Evolutionary conservation across 2,797 vertebrate genomes (phyloP).

Genomic region (Melanotaenia parkinsoni): DNA sequence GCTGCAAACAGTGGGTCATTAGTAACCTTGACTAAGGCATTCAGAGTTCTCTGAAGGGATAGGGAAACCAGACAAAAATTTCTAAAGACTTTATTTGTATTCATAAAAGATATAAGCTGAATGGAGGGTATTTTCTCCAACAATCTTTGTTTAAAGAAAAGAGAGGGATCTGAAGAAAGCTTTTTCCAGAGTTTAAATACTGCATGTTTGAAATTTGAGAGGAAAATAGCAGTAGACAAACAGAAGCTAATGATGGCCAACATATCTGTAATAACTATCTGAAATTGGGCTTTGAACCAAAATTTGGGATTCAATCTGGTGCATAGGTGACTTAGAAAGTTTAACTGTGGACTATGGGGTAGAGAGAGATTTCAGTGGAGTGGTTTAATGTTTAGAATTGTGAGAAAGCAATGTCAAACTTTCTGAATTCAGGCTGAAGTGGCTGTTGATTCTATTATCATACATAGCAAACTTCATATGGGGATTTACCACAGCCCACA

Average conservation of each 20-base stretch:
- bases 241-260: background rate
- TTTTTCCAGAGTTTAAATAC: background rate
- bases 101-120: conserved; percentile 9
- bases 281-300: background rate
- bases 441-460: background rate
- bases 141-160: background rate
- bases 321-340: background rate
- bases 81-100: conserved; percentile 8
- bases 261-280: conserved; percentile 10
- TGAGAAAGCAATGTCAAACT: rapidly evolving
- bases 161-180: background rate
- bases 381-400: rapidly evolving
- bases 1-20: background rate
- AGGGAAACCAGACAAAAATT: conserved; percentile 8
- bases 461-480: background rate
- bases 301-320: background rate
- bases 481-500: background rate
- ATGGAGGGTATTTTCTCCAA: background rate
- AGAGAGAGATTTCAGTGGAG: background rate
- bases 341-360: background rate
- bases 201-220: conserved; percentile 10
- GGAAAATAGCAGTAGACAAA: background rate
- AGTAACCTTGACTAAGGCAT: conserved; percentile 18
- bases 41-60: background rate
- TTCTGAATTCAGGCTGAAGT: background rate